Evolutionary conservation across 2,797 vertebrate genomes (phyloP).

Genomic region (Myioborus melanocephalus): DNA sequence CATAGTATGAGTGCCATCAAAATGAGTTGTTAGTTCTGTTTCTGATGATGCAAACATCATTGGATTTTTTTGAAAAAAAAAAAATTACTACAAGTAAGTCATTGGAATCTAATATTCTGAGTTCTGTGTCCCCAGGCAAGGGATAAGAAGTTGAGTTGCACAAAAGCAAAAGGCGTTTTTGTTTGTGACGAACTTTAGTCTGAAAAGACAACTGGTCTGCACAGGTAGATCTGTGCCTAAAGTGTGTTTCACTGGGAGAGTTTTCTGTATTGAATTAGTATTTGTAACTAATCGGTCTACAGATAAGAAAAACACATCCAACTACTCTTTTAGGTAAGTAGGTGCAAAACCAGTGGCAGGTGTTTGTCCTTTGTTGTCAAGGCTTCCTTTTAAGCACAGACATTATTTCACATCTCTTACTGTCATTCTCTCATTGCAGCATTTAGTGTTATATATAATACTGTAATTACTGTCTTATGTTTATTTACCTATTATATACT

Average conservation of each 20-base stretch:
- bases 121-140: neutral
- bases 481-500: neutral
- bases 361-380: neutral
- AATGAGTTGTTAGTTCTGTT: neutral
- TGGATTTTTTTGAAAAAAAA: neutral
- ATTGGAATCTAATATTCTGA: neutral
- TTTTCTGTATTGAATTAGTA: neutral
- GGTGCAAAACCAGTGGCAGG: neutral
- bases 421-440: fast-evolving
- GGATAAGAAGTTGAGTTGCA: neutral
- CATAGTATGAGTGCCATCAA: neutral
- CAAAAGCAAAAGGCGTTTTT: neutral
- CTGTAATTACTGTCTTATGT: neutral
- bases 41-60: neutral
- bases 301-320: neutral
- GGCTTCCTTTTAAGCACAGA: neutral
- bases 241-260: neutral
- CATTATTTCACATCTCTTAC: fast-evolving
- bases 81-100: neutral
- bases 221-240: neutral
- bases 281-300: neutral
- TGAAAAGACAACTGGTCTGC: neutral
- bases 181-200: neutral
- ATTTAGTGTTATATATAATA: neutral
- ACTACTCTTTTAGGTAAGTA: neutral